phyloP scores from a whole-genome alignment of 2,888 invertebrate species.

The Drosophila mayaguana region DNA sequence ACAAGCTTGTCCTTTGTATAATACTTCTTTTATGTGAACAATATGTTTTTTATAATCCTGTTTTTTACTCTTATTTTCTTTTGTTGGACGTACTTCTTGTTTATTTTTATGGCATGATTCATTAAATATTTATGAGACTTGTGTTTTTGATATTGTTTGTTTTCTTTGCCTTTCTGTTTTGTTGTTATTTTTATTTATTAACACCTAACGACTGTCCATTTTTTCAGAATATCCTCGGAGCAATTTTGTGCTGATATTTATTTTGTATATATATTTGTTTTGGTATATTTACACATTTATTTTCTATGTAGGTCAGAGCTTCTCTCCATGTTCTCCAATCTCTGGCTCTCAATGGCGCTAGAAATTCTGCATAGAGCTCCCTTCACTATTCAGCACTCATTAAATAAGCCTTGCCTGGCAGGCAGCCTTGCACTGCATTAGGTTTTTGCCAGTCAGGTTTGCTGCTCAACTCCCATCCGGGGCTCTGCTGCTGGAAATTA shows the following conservation, averaged over 20 bases:
- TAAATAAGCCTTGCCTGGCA: slow-evolving; percentile 44
- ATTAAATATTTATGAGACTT: slow-evolving; percentile 48
- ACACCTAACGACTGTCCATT: slow-evolving; percentile 34
- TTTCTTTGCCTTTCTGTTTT: neutral
- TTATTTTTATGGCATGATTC: slow-evolving; percentile 46
- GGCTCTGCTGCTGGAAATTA: slow-evolving; percentile 57
- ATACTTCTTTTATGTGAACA: slow-evolving; percentile 3
- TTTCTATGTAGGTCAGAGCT: slow-evolving; percentile 14
- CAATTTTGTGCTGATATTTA: slow-evolving; percentile 2
- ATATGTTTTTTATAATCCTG: neutral
- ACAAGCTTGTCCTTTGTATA: slow-evolving; percentile 5
- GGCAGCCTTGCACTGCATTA: slow-evolving; percentile 52
- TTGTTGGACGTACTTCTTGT: slow-evolving; percentile 25
- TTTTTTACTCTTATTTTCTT: neutral
- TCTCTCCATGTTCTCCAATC: slow-evolving; percentile 33
- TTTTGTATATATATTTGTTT: neutral
- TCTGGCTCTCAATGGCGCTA: slow-evolving; percentile 44
- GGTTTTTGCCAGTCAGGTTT: slow-evolving; percentile 32
- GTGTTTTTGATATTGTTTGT: slow-evolving; percentile 22
- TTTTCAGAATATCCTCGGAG: neutral
- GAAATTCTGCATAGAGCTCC: slow-evolving; percentile 14
- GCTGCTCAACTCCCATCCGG: slow-evolving; percentile 15
- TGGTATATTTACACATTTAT: slow-evolving; percentile 1
- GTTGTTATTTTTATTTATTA: slow-evolving; percentile 38
- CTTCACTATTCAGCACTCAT: slow-evolving; percentile 24